phyloP scores from a whole-genome alignment of 2,113 vertebrate genomes.

The Psilopogon haemacephalus region DNA sequence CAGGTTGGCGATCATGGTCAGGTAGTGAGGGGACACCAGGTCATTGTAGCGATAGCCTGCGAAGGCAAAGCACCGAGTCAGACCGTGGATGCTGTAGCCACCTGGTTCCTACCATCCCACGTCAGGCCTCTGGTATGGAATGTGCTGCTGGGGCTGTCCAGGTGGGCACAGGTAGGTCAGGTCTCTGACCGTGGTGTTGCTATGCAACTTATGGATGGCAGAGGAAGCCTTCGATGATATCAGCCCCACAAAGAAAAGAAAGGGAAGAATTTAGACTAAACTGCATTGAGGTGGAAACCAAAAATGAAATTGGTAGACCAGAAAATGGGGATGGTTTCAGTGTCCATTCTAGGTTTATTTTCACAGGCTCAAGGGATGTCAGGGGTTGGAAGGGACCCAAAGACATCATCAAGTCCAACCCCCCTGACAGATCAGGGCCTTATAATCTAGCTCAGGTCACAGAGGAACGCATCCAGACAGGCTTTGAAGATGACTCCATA shows the following conservation, averaged over 20 bases:
- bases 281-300: neutral
- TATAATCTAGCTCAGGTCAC: too few species aligned
- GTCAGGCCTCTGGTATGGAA: neutral
- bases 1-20: slow-evolving; percentile 76
- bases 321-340: neutral
- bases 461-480: too few species aligned
- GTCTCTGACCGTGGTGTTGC: rapidly evolving
- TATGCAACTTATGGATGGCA: neutral
- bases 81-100: rapidly evolving
- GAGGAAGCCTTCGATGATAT: neutral
- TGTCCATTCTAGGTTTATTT: neutral
- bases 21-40: slow-evolving; percentile 75
- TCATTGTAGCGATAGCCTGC: slow-evolving; percentile 76
- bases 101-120: rapidly evolving
- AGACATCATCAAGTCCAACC: too few species aligned
- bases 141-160: neutral
- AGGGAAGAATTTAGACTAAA: neutral
- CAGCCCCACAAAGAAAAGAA: neutral
- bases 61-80: neutral
- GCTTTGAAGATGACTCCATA: too few species aligned
- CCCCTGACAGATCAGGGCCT: too few species aligned
- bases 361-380: too few species aligned
- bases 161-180: rapidly evolving
- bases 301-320: neutral
- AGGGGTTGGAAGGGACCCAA: too few species aligned